A percentile compares a stretch with the other conserved stretches of the same genome.
Evolutionary conservation across 2,797 vertebrate genomes (phyloP).

Genomic region (Chelonia mydas): DNA sequence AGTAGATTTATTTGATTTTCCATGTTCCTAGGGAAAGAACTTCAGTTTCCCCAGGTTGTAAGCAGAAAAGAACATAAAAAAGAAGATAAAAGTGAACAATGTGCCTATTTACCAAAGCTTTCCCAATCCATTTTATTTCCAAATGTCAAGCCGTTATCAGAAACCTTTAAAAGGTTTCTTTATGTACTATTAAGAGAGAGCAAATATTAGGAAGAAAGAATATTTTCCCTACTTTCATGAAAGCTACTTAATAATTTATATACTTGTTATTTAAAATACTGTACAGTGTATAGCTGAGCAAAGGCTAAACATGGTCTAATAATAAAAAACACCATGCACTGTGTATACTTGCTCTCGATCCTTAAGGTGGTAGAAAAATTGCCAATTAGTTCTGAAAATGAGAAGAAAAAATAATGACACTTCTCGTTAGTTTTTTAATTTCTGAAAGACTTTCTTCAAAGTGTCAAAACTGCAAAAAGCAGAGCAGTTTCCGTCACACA

Average conservation of each 20-base stretch:
- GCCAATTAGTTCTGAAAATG: conserved; percentile 25
- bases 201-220: conserved; percentile 54
- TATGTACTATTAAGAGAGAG: conserved; percentile 42
- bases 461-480: conserved; percentile 5
- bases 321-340: conserved; percentile 59
- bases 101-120: conserved; percentile 73
- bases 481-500: background rate
- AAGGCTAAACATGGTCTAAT: conserved; percentile 51
- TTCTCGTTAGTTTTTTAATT: conserved; percentile 8
- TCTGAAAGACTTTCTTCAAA: conserved; percentile 1
- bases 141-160: conserved; percentile 77
- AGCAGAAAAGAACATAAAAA: conserved; percentile 62
- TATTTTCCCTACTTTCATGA: conserved; percentile 55
- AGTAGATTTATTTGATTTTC: conserved; percentile 78
- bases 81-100: conserved; percentile 58
- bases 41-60: conserved; percentile 61
- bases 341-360: background rate
- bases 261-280: conserved; percentile 47
- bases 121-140: conserved; percentile 67
- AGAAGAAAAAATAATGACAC: background rate
- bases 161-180: conserved; percentile 68
- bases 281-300: conserved; percentile 40
- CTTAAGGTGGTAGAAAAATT: background rate
- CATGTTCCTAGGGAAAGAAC: conserved; percentile 64
- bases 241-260: conserved; percentile 64